A percentile compares a stretch with the other conserved stretches of the same genome.
Evolutionary conservation across 2,113 vertebrate species (phyloP).

Genomic region (Odontophorus gujanensis): DNA sequence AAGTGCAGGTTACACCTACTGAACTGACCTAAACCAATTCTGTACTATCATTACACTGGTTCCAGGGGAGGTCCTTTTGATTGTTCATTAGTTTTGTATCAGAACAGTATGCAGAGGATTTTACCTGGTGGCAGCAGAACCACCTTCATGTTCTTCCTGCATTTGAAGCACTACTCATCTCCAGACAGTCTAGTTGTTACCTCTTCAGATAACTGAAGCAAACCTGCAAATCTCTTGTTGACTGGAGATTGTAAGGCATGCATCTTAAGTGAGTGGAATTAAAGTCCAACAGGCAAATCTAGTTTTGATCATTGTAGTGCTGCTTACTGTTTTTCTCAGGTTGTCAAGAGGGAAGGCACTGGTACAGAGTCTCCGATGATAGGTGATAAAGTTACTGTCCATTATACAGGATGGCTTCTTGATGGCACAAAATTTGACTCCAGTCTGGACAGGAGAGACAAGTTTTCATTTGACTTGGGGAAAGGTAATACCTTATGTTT

Average conservation of each 20-base stretch:
- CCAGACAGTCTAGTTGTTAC: neutral
- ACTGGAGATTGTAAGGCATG: rapidly evolving
- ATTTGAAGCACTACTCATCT: neutral
- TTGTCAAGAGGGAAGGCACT: conserved; percentile 90
- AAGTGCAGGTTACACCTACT: neutral
- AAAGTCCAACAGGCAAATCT: neutral
- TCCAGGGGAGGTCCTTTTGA: neutral
- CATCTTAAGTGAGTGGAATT: neutral
- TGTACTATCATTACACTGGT: neutral
- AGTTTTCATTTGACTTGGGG: conserved; percentile 94
- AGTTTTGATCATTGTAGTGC: neutral
- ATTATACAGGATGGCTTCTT: conserved; percentile 93
- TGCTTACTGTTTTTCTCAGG: conserved; percentile 71
- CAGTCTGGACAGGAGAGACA: conserved; percentile 90
- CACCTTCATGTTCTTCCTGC: conserved; percentile 14
- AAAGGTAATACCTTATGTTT: conserved; percentile 83
- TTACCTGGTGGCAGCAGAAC: neutral
- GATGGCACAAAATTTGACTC: conserved; percentile 96
- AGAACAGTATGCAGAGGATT: neutral
- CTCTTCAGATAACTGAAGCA: neutral
- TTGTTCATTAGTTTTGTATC: neutral
- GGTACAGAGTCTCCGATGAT: conserved; percentile 89
- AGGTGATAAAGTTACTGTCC: conserved; percentile 94
- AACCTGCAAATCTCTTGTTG: neutral
- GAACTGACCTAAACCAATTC: neutral